These are phyloP conservation scores for Formica exsecta DNA, from an alignment of 1,140 invertebrate genomes.

Conservation along the genomic window DNA sequence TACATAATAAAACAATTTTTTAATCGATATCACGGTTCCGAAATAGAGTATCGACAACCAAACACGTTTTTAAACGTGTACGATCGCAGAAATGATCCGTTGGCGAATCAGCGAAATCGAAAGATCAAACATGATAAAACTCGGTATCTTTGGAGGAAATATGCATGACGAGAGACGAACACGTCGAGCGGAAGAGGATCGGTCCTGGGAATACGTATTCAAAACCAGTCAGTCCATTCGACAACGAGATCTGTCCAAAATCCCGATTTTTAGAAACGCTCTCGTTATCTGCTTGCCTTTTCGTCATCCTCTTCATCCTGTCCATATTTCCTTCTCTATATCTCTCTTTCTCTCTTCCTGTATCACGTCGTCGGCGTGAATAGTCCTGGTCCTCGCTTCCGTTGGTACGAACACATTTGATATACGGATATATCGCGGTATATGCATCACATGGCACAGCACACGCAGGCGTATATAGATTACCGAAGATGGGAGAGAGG, in stretches of 20 bases:
- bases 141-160: not conserved
- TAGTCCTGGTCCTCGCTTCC: slow-evolving; percentile 77
- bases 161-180: not conserved
- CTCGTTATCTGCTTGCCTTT: slow-evolving; percentile 54
- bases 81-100: not conserved
- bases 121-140: slow-evolving; percentile 31
- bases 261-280: slow-evolving; percentile 67
- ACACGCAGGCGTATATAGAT: slow-evolving; percentile 80
- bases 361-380: slow-evolving; percentile 39
- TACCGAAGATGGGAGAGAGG: slow-evolving; percentile 81
- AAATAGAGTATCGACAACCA: not conserved
- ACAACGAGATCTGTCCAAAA: slow-evolving; percentile 64
- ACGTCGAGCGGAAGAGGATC: not conserved
- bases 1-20: slow-evolving; percentile 14
- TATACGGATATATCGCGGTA: slow-evolving; percentile 78
- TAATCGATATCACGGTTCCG: not conserved
- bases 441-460: slow-evolving; percentile 78
- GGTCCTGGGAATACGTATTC: slow-evolving; percentile 56
- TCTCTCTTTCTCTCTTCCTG: not conserved
- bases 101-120: not conserved
- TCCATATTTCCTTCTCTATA: not conserved
- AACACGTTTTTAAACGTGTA: not conserved
- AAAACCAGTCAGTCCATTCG: slow-evolving; percentile 58
- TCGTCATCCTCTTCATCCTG: not conserved
- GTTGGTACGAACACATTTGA: slow-evolving; percentile 82